Percentiles rank a stretch among this genome's conserved stretches.
Conservation (phyloP, 2,113 vertebrate genomes). For the Bothrops jararaca region DNA sequence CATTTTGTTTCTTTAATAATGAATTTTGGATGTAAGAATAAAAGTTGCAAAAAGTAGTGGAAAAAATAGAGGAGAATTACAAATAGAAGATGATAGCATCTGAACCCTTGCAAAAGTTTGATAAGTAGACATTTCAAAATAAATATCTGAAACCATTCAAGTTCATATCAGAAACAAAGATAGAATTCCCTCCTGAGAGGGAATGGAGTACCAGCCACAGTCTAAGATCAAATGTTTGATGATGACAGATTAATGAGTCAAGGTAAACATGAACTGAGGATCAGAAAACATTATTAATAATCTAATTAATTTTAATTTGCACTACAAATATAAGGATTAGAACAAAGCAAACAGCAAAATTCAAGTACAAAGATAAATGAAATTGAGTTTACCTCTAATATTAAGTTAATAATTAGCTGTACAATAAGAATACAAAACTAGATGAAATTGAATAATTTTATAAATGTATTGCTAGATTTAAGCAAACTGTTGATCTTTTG, state of each 20-base stretch:
- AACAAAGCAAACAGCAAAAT: not conserved
- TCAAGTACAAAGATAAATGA: not conserved
- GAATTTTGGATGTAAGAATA: not conserved
- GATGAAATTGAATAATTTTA: not conserved
- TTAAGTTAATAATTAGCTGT: not conserved
- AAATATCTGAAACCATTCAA: not conserved
- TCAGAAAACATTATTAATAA: not conserved
- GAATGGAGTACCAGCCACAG: not conserved
- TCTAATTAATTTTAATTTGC: not conserved
- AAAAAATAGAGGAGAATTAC: not conserved
- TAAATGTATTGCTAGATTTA: not conserved
- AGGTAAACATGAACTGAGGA: not conserved
- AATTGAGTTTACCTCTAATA: not conserved
- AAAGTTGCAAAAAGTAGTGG: not conserved
- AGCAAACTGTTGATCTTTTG: not conserved
- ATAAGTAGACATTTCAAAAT: not conserved
- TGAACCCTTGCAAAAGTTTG: not conserved
- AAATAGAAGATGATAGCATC: not conserved
- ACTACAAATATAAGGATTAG: not conserved
- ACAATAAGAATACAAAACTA: not conserved
- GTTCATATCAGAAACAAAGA: not conserved
- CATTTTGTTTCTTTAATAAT: not conserved
- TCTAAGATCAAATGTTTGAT: not conserved
- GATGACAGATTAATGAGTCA: not conserved
- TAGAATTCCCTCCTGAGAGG: not conserved